Conservation (phyloP, 2,113 vertebrate species). For the Copsychus sechellarum region DNA sequence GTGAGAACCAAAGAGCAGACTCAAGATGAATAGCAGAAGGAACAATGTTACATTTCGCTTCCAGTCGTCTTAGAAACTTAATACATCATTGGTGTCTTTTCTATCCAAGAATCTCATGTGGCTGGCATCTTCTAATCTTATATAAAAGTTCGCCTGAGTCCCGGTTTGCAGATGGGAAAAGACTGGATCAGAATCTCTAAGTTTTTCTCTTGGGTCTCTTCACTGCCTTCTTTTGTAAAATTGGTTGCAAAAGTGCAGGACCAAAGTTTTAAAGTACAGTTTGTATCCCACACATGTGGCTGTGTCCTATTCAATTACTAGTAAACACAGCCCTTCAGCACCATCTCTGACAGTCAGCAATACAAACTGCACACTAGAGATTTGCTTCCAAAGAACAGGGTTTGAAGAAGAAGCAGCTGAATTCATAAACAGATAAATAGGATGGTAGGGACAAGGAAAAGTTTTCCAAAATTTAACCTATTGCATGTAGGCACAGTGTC, state of each 20-base stretch:
- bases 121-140: background rate
- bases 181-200: background rate
- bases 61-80: background rate
- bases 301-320: background rate
- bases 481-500: background rate
- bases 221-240: background rate
- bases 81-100: background rate
- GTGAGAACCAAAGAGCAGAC: conserved; percentile 1
- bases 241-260: background rate
- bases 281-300: background rate
- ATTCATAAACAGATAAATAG: background rate
- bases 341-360: background rate
- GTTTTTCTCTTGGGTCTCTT: background rate
- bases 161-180: background rate
- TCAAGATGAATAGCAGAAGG: background rate
- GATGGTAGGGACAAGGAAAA: background rate
- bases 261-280: background rate
- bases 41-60: background rate
- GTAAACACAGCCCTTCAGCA: background rate
- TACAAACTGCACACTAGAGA: background rate
- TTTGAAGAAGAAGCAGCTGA: background rate
- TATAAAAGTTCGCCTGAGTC: background rate
- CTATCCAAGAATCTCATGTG: background rate
- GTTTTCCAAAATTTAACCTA: background rate
- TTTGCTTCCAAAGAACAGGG: background rate